These are phyloP conservation scores for Sula dactylatra DNA, from an alignment of 2,113 vertebrate species.

Conservation along the genomic window DNA sequence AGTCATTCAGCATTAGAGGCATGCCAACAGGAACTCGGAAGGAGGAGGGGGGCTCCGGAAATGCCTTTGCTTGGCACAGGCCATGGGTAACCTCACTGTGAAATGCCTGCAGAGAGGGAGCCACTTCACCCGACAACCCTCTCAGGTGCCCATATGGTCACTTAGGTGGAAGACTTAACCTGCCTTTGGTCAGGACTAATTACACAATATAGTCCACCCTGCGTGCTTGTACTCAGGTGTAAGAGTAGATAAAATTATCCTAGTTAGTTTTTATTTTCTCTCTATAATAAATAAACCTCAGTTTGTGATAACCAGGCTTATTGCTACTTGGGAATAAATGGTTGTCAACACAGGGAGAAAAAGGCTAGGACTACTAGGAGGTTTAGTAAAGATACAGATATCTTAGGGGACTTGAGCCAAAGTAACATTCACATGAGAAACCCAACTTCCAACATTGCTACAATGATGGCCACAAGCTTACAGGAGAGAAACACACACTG, in stretches of 20 bases:
- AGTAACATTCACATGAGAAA: not conserved
- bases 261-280: not conserved
- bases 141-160: not conserved
- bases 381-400: not conserved
- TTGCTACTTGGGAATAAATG: not conserved
- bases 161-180: not conserved
- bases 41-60: not conserved
- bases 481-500: not conserved
- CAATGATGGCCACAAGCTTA: not conserved
- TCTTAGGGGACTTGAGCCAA: accelerated
- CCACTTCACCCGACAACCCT: not conserved
- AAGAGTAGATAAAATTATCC: not conserved
- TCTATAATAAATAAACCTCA: not conserved
- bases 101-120: not conserved
- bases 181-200: not conserved
- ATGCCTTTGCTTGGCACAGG: accelerated
- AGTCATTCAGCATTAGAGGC: not conserved
- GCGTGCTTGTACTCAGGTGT: not conserved
- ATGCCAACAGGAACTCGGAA: accelerated
- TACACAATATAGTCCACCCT: not conserved
- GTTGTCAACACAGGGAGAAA: not conserved
- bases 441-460: not conserved
- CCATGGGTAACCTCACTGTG: not conserved
- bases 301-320: not conserved
- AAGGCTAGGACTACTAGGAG: not conserved